These are phyloP conservation scores for Balaeniceps rex DNA, from an alignment of 2,113 vertebrate genomes.

Conservation along the genomic window DNA sequence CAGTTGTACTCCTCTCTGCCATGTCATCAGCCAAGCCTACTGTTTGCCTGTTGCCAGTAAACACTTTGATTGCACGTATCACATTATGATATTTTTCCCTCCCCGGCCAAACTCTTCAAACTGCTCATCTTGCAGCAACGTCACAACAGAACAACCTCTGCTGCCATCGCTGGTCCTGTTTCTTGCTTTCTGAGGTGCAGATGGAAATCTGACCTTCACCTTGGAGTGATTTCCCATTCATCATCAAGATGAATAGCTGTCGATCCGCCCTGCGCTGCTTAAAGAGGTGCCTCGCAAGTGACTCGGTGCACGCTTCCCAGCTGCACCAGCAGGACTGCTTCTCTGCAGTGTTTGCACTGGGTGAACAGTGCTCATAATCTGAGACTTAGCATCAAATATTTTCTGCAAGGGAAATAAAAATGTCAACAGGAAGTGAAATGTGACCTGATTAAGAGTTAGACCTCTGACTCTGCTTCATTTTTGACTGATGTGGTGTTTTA, in stretches of 20 bases:
- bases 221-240: constrained; percentile 52
- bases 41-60: not conserved
- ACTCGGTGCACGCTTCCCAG: not conserved
- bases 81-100: not conserved
- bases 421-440: constrained; percentile 75
- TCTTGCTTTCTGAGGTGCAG: not conserved
- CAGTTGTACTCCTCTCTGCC: not conserved
- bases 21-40: not conserved
- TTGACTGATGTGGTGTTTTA: constrained; percentile 65
- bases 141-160: not conserved
- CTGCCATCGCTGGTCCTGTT: not conserved
- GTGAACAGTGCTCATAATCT: constrained; percentile 57
- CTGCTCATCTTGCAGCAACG: not conserved
- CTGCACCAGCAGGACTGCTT: not conserved
- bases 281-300: not conserved
- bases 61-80: not conserved
- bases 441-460: constrained; percentile 76
- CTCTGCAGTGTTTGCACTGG: constrained; percentile 17
- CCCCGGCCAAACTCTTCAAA: not conserved
- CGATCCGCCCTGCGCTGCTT: constrained; percentile 3
- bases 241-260: constrained; percentile 45
- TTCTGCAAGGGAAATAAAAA: constrained; percentile 77
- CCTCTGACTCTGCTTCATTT: constrained; percentile 72
- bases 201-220: constrained; percentile 57
- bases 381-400: constrained; percentile 64